Base-by-base conservation (phyloP, 2,888 invertebrate species). In the Parnassius mnemosyne region DNA sequence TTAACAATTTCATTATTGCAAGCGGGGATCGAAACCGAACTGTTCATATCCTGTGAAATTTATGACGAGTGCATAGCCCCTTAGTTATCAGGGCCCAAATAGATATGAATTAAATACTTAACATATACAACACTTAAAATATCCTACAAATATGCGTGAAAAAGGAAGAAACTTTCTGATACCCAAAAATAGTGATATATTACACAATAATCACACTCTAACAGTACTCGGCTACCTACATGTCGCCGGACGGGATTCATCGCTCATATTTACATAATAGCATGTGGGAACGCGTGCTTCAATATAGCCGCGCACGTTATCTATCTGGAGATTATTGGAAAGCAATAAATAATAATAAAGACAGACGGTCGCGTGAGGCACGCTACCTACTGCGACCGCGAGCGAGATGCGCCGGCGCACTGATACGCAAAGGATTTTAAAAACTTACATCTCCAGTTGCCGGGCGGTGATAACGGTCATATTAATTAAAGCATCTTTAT, bases 341-440 rank as follows among this genome's bases (percentile, higher is more conserved):
- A 80, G 81, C 81, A 88, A 87, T 89, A 89, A 89, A 90, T 89
- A 89, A 89, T 89, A 89, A 86, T 87, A 86, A 85, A 87, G 80
- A 81, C 83, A 79, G 74, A 79, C 69, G 69, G 78, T 75, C 78
- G 89, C 89, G 89, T 89, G 89, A 83, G 74, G 83, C 89, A 89
- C 89, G 89, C 88, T 80, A 89, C 86, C 88, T 80, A 89, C 86
- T 73, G 80, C 77, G 75, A 74, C 76, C 74, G 70, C 64, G 65
- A 61, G 58, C 56, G 61, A 44, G 57, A 57, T 25, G 53, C 53
- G 60, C 67, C 64, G 57, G 56, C 59, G 61, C 46, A 41, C 5
- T 34, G 53, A 42, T 46, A 60, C 47, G 69, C 68, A 66, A 50
- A 53, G 44, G 64, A 65, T 59, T 34, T 55, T 64, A 53, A 53